These are phyloP conservation scores for Drosophila erecta DNA, from an alignment of 1,140 invertebrate species.

Conservation along the genomic window DNA sequence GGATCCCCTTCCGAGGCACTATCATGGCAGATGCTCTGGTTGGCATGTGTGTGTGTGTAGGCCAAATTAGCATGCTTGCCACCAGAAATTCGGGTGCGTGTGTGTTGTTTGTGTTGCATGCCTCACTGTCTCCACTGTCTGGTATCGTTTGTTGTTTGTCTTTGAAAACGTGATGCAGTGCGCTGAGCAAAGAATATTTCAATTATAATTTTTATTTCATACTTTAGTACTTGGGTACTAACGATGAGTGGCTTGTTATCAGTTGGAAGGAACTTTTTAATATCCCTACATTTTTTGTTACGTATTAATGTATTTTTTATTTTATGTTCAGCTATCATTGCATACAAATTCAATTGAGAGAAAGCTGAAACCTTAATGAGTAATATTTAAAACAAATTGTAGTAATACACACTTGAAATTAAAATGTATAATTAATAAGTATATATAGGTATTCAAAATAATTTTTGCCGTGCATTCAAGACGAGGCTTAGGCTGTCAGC, in stretches of 20 bases:
- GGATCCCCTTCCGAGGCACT: conserved; percentile 28
- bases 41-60: conserved; percentile 30
- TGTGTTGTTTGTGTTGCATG: conserved; percentile 53
- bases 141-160: conserved; percentile 54
- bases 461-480: neutral
- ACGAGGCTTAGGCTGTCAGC: conserved; percentile 62
- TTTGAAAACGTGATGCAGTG: conserved; percentile 26
- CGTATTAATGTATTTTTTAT: no score
- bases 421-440: neutral
- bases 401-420: no score
- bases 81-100: conserved; percentile 44
- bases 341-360: no score
- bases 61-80: conserved; percentile 73
- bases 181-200: conserved; percentile 7
- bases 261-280: no score
- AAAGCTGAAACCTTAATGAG: no score
- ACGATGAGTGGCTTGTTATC: no score
- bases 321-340: no score
- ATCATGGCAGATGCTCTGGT: conserved; percentile 62
- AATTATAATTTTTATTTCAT: neutral
- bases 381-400: no score
- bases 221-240: neutral
- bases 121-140: conserved; percentile 36
- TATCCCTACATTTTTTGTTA: no score
- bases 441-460: neutral